Evolutionary conservation across 2,888 invertebrate species (phyloP).

Genomic region (Agrotis exclamationis): DNA sequence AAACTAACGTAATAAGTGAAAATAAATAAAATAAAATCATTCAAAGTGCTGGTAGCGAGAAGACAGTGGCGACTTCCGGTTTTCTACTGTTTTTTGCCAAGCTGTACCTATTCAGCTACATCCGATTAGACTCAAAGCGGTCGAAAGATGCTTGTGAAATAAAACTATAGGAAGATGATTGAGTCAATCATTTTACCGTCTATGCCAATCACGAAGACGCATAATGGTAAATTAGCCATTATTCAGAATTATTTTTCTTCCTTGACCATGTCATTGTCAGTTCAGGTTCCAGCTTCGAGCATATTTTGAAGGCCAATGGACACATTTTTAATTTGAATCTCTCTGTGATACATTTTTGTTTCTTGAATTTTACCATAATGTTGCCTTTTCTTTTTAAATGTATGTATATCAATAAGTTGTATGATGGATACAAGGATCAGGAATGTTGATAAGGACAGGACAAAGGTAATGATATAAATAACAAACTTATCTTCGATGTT

Average conservation of each 20-base stretch:
- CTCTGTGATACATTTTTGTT: not conserved
- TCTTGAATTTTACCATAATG: not conserved
- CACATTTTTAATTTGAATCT: not conserved
- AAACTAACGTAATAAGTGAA: too few species aligned
- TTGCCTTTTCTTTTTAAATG: slow-evolving; percentile 14
- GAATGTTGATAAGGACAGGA: slow-evolving; percentile 28
- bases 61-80: too few species aligned
- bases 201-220: too few species aligned
- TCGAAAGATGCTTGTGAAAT: too few species aligned
- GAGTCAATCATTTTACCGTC: too few species aligned
- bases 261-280: slow-evolving; percentile 3
- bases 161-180: too few species aligned
- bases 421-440: slow-evolving; percentile 8
- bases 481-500: slow-evolving; percentile 82
- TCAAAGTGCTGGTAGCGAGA: too few species aligned
- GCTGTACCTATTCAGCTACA: not conserved
- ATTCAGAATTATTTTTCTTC: too few species aligned
- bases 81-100: too few species aligned
- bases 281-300: not conserved
- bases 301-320: not conserved
- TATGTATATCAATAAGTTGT: not conserved
- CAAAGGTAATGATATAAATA: slow-evolving; percentile 69
- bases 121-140: not conserved
- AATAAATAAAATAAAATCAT: too few species aligned
- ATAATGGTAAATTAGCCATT: too few species aligned